Conservation (phyloP, 2,888 invertebrate genomes). For the Leptinotarsa haldemani region DNA sequence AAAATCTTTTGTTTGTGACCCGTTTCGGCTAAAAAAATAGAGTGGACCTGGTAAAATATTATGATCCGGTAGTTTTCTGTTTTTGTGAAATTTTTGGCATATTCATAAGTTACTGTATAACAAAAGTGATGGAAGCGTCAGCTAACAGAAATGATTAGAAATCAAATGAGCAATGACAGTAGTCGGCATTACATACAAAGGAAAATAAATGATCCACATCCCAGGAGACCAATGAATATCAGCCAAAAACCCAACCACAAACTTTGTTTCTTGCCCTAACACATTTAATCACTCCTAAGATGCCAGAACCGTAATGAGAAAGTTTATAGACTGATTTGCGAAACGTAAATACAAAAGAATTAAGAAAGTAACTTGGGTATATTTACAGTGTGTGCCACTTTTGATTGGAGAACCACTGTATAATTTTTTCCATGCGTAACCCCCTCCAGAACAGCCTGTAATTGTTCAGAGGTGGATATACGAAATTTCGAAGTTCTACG, state of each 20-base stretch:
- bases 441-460: too few species aligned
- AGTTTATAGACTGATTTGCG: not conserved
- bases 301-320: not conserved
- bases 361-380: not conserved
- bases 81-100: too few species aligned
- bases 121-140: too few species aligned
- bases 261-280: conserved; percentile 3
- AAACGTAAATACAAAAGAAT: not conserved
- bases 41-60: too few species aligned
- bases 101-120: too few species aligned
- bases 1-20: too few species aligned
- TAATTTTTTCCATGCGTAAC: too few species aligned
- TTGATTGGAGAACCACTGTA: too few species aligned
- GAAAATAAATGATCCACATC: conserved; percentile 22
- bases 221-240: conserved; percentile 19
- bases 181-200: not conserved
- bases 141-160: not conserved
- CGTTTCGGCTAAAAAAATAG: too few species aligned
- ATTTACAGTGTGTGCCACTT: not conserved
- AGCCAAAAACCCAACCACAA: conserved; percentile 1
- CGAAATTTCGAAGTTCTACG: too few species aligned
- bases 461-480: too few species aligned
- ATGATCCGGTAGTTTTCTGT: too few species aligned
- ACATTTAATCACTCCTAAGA: conserved; percentile 21
- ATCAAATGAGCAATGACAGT: conserved; percentile 2